A percentile compares a stretch with the other conserved stretches of the same genome.
Evolutionary conservation across 2,797 vertebrate species (phyloP).

Genomic region (Pangasius larnaudii): DNA sequence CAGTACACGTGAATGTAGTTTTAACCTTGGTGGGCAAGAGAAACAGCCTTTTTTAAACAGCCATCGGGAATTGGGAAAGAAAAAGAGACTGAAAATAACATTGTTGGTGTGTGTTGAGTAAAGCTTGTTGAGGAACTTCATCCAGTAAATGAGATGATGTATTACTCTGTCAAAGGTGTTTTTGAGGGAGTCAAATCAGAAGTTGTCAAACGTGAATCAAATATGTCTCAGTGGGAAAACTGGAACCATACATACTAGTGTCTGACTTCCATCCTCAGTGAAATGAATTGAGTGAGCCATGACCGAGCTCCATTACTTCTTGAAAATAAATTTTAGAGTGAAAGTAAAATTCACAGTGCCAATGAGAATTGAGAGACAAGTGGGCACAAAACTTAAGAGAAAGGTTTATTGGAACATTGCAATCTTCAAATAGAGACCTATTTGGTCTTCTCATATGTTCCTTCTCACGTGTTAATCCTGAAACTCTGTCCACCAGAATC

Average conservation of each 20-base stretch:
- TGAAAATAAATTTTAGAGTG: constrained; percentile 28
- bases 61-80: background rate
- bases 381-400: background rate
- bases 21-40: background rate
- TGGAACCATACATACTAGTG: constrained; percentile 18
- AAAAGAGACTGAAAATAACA: constrained; percentile 35
- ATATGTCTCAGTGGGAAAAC: constrained; percentile 22
- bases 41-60: background rate
- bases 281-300: constrained; percentile 26
- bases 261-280: constrained; percentile 36
- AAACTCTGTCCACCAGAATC: background rate
- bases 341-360: background rate
- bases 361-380: background rate
- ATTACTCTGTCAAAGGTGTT: constrained; percentile 56
- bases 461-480: background rate
- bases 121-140: constrained; percentile 42
- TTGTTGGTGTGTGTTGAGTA: constrained; percentile 46
- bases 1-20: constrained; percentile 1
- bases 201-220: constrained; percentile 56
- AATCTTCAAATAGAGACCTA: background rate
- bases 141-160: constrained; percentile 57
- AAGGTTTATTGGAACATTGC: background rate
- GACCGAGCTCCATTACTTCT: constrained; percentile 19
- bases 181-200: constrained; percentile 55
- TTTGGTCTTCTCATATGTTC: background rate